Conservation (phyloP, 2,888 invertebrate genomes). For the Masnerella sp. region DNA sequence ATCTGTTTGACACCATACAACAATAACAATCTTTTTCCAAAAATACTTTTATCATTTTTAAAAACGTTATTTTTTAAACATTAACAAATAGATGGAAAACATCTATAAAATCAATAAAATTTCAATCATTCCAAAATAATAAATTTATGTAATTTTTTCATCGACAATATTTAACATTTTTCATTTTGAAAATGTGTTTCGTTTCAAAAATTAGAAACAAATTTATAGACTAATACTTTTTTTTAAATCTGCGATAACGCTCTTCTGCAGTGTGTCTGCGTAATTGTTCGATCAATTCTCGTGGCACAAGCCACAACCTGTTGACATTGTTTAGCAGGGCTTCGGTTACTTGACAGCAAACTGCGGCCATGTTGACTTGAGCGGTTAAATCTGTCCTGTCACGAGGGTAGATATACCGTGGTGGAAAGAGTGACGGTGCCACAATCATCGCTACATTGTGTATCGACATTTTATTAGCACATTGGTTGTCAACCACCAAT, state of each 20-base stretch:
- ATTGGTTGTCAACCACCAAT: constrained; percentile 84
- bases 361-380: constrained; percentile 90
- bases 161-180: background rate
- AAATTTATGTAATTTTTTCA: background rate
- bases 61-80: too few relatives aligned
- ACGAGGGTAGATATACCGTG: constrained; percentile 82
- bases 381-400: constrained; percentile 84
- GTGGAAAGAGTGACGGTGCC: constrained; percentile 94
- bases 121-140: too few relatives aligned
- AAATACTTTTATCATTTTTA: too few relatives aligned
- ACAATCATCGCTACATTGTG: constrained; percentile 97
- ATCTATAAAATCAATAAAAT: too few relatives aligned
- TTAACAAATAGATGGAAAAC: too few relatives aligned
- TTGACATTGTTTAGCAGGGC: constrained; percentile 88
- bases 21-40: too few relatives aligned
- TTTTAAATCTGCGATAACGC: constrained; percentile 75
- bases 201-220: background rate
- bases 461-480: constrained; percentile 91
- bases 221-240: constrained; percentile 64
- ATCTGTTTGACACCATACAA: too few relatives aligned
- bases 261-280: constrained; percentile 78
- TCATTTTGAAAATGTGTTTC: too few relatives aligned
- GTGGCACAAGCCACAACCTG: constrained; percentile 89
- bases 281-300: constrained; percentile 84
- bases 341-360: constrained; percentile 91